Evolutionary conservation across 2,113 vertebrate species (phyloP), one percentile per base, ranked within the genome.

Genomic region (Heloderma charlesbogerti): DNA sequence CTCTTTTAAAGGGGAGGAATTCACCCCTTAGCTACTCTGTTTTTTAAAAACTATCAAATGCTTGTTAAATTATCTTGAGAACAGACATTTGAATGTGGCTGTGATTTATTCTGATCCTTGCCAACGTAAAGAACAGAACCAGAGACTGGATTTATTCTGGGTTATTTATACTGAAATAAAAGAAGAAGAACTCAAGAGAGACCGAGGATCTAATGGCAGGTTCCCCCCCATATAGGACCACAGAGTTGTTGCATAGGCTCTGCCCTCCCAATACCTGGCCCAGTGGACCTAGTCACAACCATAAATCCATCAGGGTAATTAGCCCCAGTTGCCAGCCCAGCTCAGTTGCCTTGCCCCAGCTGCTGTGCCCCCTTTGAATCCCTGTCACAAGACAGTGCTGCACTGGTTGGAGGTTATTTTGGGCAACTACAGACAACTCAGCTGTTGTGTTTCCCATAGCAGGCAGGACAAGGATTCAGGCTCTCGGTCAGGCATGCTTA

Each of bases 391-490:
- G 93, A 95, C 95, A 92, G 88, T 86, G 90, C 40, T 72, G 25
- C 86, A 89, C 82, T 86, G 84, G 0, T 1, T 12, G 71, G 78
- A 69, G 75, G 93, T 91, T 96, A 95, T 96, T 95, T 95, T 94
- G 93, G 92, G 93, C 92, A 91, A 89, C 27, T 63, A 45, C 25
- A 91, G 67, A 67, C 88, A 84, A 83, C 75, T 88, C 94, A 95
- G 95, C 95, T 96, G 95, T 94, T 90, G 0, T 77, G 45, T 7
- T 93, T 9, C n/a, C 72, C 87, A 78, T 63, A 34, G 29, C 54
- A 74, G 86, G 80, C n/a, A 31, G 86, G 22, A 40, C n/a, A 29
- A 69, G 34, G 66, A 90, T 78, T 27, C 40, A 84, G 43, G 34
- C 16, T 40, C 37, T 78, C 43, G 18, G 1, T 67, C 78, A 75